phyloP scores from a whole-genome alignment of 2,888 invertebrate genomes.

The Balanococcus diminutus region DNA sequence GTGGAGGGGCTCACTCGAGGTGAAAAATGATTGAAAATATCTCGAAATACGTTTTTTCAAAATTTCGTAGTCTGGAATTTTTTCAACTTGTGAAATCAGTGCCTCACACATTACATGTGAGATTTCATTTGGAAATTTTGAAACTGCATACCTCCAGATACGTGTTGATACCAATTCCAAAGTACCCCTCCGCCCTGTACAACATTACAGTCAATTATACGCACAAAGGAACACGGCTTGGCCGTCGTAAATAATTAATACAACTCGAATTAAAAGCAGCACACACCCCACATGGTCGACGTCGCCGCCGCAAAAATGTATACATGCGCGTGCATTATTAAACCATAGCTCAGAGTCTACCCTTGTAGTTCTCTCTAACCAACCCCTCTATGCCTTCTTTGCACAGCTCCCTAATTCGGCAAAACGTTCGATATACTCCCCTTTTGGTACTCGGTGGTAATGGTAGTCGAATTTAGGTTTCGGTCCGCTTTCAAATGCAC shows the following conservation, averaged over 20 bases:
- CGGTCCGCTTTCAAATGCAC: neutral
- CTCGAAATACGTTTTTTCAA: too few relatives aligned
- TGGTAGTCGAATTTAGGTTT: neutral
- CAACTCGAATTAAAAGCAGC: neutral
- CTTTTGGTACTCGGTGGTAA: neutral
- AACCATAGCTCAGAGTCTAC: neutral
- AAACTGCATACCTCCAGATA: too few relatives aligned
- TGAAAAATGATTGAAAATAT: too few relatives aligned
- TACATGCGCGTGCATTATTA: neutral
- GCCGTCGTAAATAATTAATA: neutral
- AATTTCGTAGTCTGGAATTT: too few relatives aligned
- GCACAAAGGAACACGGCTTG: neutral
- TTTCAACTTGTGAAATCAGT: too few relatives aligned
- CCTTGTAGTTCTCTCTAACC: neutral
- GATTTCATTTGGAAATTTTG: too few relatives aligned
- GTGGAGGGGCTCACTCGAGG: too few relatives aligned
- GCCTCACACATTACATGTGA: too few relatives aligned
- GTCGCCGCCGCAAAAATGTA: neutral
- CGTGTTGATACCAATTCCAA: too few relatives aligned
- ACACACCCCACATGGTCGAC: too few relatives aligned
- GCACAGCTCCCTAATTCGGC: too few relatives aligned
- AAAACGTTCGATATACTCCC: neutral
- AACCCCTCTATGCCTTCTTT: neutral
- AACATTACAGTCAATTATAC: neutral
- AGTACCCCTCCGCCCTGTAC: neutral